Evolutionary conservation across 2,113 vertebrate genomes (phyloP), one percentile per base, ranked within the genome.

Genomic region (Riparia riparia): DNA sequence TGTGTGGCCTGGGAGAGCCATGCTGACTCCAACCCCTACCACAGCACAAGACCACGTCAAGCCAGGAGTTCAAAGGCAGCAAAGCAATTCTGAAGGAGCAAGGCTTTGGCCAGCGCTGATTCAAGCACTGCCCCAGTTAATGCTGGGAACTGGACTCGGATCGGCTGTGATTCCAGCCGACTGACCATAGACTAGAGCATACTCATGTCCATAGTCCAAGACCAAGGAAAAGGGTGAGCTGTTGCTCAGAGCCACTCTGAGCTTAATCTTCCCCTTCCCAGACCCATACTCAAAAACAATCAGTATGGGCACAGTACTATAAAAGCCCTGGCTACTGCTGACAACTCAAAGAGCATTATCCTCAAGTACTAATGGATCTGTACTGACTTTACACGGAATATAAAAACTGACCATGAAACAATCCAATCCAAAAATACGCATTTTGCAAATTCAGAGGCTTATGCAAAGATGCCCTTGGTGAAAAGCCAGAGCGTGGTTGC

Each of bases 401-500:
- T 26, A 92, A 80, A 86, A 93, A 50, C 47, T 86, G 47, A 26
- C 63, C 60, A 14, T 19, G 60, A 92, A 95, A 93, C 20, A 22
- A 24, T 47, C 39, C 44, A 66, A 78, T 60, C 14, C 15, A 83
- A 90, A 92, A 89, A 47, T 12, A 72, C 0, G 7, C 28, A 2
- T 83, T 95, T 90, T 78, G 68, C 28, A 91, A 95, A 93, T 86
- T 83, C 90, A 88, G 76, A 83, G 72, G 47, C 44, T 90, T 86
- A 58, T 17, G 71, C 76, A 90, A 92, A 92, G 82, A 92, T 66
- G 64, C 21, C 17, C n/a, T 63, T 74, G 80, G 69, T 78, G 39
- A 81, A 64, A 95, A 78, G 82, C 76, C 82, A 78, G 68, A 86
- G 31, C 6, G 60, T 7, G 37, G 72, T 31, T 92, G 86, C 89